These are phyloP conservation scores for Lutjanus erythropterus DNA, from an alignment of 2,113 vertebrate species.

Conservation along the genomic window DNA sequence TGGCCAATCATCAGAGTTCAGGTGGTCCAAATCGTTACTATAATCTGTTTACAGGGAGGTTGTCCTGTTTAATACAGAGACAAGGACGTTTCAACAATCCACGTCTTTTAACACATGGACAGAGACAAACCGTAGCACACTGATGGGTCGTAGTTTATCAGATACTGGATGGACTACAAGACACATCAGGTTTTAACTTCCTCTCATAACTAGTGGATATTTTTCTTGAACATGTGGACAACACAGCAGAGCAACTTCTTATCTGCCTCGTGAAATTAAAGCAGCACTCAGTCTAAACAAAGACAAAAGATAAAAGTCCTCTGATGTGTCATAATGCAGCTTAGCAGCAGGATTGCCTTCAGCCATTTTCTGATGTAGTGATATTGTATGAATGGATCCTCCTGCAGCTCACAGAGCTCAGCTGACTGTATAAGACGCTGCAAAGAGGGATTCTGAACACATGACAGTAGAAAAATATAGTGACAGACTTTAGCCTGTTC, in stretches of 20 bases:
- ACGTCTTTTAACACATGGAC: background rate
- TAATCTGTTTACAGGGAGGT: background rate
- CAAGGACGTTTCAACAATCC: background rate
- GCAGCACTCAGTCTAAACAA: background rate
- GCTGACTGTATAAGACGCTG: background rate
- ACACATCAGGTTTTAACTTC: background rate
- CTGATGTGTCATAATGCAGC: constrained; percentile 1
- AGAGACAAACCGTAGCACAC: background rate
- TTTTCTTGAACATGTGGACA: background rate
- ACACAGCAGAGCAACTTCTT: too few relatives aligned
- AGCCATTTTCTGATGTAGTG: background rate
- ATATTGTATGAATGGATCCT: background rate
- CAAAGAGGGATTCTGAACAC: background rate
- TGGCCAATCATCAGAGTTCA: background rate
- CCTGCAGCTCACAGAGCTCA: constrained; percentile 7
- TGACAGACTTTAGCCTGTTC: background rate
- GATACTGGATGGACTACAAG: background rate
- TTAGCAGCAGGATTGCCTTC: constrained; percentile 17
- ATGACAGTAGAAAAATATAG: background rate
- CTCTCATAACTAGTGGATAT: background rate
- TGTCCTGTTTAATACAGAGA: constrained; percentile 1
- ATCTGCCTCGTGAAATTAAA: background rate
- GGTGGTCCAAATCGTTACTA: background rate
- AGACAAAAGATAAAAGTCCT: constrained; percentile 6
- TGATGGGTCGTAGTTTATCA: background rate